Base-by-base conservation (phyloP, 2,797 vertebrate genomes). In the Pogonophryne albipinna region DNA sequence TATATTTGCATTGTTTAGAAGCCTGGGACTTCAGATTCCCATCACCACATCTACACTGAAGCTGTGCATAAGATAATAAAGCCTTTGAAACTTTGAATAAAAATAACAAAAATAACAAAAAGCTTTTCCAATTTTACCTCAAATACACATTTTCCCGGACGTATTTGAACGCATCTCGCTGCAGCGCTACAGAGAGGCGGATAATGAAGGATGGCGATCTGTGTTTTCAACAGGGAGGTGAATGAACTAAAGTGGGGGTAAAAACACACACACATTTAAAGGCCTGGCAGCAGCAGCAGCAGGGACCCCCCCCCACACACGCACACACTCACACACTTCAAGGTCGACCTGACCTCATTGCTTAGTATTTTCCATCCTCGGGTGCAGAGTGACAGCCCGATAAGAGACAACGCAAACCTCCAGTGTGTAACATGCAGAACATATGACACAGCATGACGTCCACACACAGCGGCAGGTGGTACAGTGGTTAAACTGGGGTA, bases 321-420 rank as follows among this genome's bases (percentile, higher is more conserved):
- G 6, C 31, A 34, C 6, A 34, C 34, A 38, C 34, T 1, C 34
- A 38, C 34, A 38, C 34, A 38, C 34, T 88, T 95, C 95, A 95
- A 96, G 95, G 95, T 94, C 94, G 87, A 76, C 84, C 84, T 93
- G 92, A 94, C 93, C 94, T 93, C 92, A 94, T 91, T 93, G 93
- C 91, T 93, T 91, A 90, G 91, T 90, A 93, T 90, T 93, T 69
- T 93, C 92, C 92, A 93, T 93, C 92, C 89, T 89, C 81, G 66
- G 84, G 90, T 73, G 89, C 85, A 87, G 90, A 89, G 88, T 86
- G 86, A 90, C 82, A 84, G 85, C 53, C 45, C 90, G 87, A 92
- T 87, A 87, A 93, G 91, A 88, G 86, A 88, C 89, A 87, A 89
- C 78, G 82, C 89, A 89, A 82, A 84, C 88, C 92, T 93, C 82